A percentile compares a stretch with the other conserved stretches of the same genome.
These are phyloP conservation scores for Halocynthia aurantium DNA, from an alignment of 23 tunicate species.

Conservation along the genomic window DNA sequence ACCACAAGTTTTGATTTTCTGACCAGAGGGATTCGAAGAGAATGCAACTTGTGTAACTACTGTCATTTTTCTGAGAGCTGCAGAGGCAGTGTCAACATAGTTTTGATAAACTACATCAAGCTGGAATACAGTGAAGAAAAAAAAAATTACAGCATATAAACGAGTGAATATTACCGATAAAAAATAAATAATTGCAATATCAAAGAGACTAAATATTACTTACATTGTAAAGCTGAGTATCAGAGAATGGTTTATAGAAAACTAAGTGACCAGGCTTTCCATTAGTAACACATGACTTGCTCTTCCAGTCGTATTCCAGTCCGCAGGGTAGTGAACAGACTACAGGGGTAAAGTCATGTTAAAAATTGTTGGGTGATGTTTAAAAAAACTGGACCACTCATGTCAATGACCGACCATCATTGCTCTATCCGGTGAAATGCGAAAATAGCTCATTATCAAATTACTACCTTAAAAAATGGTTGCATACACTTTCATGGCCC, in stretches of 20 bases:
- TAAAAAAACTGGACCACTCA: no score
- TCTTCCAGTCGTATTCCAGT: constrained; percentile 41
- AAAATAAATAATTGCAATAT: background rate
- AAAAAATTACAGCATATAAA: background rate
- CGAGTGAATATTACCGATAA: background rate
- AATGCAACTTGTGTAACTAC: constrained; percentile 5
- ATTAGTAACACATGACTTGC: constrained; percentile 62
- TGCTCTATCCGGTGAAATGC: background rate
- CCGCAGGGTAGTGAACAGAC: constrained; percentile 41
- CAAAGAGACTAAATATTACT: background rate
- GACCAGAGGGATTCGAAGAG: background rate
- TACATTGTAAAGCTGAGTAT: constrained; percentile 70
- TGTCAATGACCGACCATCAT: no score
- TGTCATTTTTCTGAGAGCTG: background rate
- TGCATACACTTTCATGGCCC: constrained; percentile 4
- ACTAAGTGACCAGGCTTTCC: constrained; percentile 93
- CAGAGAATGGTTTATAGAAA: constrained; percentile 49
- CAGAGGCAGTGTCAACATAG: constrained; percentile 36
- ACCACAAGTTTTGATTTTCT: background rate
- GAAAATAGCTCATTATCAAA: no score
- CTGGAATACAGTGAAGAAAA: constrained; percentile 21
- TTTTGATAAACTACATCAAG: constrained; percentile 62
- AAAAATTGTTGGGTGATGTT: no score
- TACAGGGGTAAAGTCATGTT: no score
- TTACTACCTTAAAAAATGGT: no score